phyloP scores from a whole-genome alignment of 2,797 vertebrate genomes.

The Holocentrus rufus region DNA sequence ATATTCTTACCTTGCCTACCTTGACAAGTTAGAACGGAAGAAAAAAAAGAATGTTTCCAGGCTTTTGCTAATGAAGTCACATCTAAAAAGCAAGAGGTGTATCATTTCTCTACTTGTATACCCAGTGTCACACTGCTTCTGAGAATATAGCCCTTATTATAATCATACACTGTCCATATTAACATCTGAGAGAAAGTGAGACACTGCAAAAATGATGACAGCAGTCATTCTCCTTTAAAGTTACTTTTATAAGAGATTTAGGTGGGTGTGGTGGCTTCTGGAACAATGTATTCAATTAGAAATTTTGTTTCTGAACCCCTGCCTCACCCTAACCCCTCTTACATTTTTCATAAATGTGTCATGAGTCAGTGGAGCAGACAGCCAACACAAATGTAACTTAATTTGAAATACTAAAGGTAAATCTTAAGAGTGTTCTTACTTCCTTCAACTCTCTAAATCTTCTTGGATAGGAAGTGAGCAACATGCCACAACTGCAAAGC shows the following conservation, averaged over 20 bases:
- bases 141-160: slow-evolving; percentile 7
- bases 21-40: slow-evolving; percentile 24
- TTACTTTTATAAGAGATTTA: background rate
- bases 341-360: background rate
- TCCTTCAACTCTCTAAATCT: no score
- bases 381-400: background rate
- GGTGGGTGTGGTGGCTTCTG: background rate
- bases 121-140: slow-evolving; percentile 1
- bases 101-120: slow-evolving; percentile 2
- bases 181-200: background rate
- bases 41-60: slow-evolving; percentile 13
- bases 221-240: background rate
- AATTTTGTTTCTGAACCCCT: background rate
- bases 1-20: slow-evolving; percentile 45
- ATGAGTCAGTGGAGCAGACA: background rate
- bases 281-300: background rate
- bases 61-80: slow-evolving; percentile 32
- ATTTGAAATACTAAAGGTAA: no score
- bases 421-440: no score
- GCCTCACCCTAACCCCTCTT: background rate
- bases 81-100: slow-evolving; percentile 6
- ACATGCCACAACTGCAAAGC: no score
- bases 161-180: slow-evolving; percentile 1
- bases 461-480: no score
- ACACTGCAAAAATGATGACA: background rate